Percentiles rank a stretch among this genome's conserved stretches.
Evolutionary conservation across 2,113 vertebrate genomes (phyloP).

Genomic region (Centropus unirufus): DNA sequence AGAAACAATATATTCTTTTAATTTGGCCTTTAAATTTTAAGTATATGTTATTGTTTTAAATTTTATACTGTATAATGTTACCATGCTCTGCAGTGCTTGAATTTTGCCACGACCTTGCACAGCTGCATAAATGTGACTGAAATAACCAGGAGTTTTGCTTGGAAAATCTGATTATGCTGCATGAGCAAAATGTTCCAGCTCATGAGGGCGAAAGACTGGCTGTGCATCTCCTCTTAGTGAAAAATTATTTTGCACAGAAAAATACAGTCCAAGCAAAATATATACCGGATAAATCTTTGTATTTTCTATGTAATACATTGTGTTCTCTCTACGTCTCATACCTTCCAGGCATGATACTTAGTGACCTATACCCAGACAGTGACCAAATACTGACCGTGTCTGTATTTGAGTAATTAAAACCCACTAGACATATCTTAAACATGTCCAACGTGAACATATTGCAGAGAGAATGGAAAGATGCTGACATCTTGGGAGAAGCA

Average conservation of each 20-base stretch:
- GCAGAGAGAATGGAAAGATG: neutral
- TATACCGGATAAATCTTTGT: neutral
- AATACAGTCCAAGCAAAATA: slow-evolving; percentile 30
- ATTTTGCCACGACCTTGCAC: slow-evolving; percentile 44
- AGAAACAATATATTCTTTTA: neutral
- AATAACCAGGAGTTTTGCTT: slow-evolving; percentile 69
- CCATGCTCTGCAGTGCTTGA: slow-evolving; percentile 30
- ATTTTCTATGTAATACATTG: neutral
- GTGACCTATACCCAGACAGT: neutral
- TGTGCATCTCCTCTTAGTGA: slow-evolving; percentile 44
- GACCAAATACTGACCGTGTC: neutral
- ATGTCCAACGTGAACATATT: neutral
- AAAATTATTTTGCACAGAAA: slow-evolving; percentile 52
- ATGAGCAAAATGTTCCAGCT: slow-evolving; percentile 69
- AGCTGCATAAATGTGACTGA: slow-evolving; percentile 43
- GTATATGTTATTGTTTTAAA: neutral
- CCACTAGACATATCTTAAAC: neutral
- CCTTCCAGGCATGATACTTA: neutral
- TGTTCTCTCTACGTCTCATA: neutral
- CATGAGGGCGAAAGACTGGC: slow-evolving; percentile 49
- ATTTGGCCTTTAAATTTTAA: slow-evolving; percentile 34
- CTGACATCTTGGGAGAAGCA: neutral
- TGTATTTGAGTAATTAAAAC: slow-evolving; percentile 7
- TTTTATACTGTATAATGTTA: slow-evolving; percentile 49
- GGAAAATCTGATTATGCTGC: slow-evolving; percentile 70